Base-by-base conservation (phyloP, 2,888 invertebrate genomes). In the Cephus runcator region DNA sequence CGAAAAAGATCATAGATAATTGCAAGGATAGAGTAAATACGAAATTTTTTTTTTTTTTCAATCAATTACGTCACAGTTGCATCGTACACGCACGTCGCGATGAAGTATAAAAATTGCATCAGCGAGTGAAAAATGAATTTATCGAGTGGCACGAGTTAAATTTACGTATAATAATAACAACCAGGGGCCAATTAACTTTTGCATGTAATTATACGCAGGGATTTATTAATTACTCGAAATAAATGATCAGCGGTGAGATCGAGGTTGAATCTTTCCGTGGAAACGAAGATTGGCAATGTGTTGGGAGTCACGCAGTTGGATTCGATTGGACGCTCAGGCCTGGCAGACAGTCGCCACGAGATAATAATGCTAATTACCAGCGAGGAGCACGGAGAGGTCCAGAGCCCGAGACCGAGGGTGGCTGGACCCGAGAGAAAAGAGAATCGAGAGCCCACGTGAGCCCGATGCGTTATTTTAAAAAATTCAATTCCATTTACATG, bases 401-500 rank as follows among this genome's bases (percentile, higher is more conserved):
- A 35, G 6, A 40, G 15, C 15, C 40, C 2, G 40, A 9, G 40
- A 56, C 40, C 23, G 6, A 23, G 40, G 6, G 40, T 9, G 23
- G 23, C 40, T 15, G 40, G 9, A 23, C 6, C 15, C 1, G 6
- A 56, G 40, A 56, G 40, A 56, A 56, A 56, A 56, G 40, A 56
- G 40, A 56, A 56, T 56, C 40, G 15, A 23, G 40, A 23, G 40
- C 23, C 40, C 40, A 56, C 23, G 40, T 56, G 40, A 56, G 40
- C 4, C 23, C 77, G 81, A 81, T 81, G 83, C 78, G 85, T 86
- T 83, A 85, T 87, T 87, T 84, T 84, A 84, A 87, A 88, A 85
- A 86, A 85, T 82, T 84, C 86, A 82, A 86, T 86, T 85, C 85
- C 86, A 88, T 87, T 88, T 86, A 87, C 86, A 85, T 87, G 86